A percentile compares a stretch with the other conserved stretches of the same genome.
phyloP scores from a whole-genome alignment of 2,113 vertebrate genomes.

The Colistium nudipinnis region DNA sequence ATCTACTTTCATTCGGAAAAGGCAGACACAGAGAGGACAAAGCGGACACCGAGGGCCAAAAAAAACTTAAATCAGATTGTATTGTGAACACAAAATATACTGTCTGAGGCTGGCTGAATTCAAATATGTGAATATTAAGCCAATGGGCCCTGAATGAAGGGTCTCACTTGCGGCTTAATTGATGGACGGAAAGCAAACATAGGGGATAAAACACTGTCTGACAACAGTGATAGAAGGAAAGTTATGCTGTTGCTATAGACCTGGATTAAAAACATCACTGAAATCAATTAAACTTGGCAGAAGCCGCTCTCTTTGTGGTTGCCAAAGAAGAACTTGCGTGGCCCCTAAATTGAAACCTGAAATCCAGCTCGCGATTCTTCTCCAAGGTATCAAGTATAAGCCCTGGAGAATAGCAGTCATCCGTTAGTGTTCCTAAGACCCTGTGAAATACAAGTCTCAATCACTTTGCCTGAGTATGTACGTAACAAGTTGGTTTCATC shows the following conservation, averaged over 20 bases:
- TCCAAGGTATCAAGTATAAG: slow-evolving; percentile 28
- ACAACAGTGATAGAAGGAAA: neutral
- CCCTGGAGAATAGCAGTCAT: slow-evolving; percentile 30
- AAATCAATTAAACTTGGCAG: slow-evolving; percentile 25
- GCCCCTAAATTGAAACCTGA: slow-evolving; percentile 46
- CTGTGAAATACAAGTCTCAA: slow-evolving; percentile 48
- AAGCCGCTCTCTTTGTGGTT: slow-evolving; percentile 8
- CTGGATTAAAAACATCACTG: slow-evolving; percentile 23
- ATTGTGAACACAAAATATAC: no score
- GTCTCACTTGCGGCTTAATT: neutral
- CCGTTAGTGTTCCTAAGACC: slow-evolving; percentile 41
- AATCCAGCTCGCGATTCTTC: slow-evolving; percentile 23
- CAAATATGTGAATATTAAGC: no score
- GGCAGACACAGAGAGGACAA: neutral
- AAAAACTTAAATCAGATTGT: no score
- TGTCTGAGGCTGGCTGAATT: no score
- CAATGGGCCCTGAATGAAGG: no score
- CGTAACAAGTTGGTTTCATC: slow-evolving; percentile 58
- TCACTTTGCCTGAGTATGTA: slow-evolving; percentile 42
- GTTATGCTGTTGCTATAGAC: neutral
- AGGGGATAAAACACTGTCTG: neutral
- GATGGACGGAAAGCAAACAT: neutral
- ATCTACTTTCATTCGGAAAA: neutral
- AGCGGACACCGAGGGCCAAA: no score
- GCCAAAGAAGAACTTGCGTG: slow-evolving; percentile 27